phyloP scores from a whole-genome alignment of 2,797 vertebrate species.

The Tapirus indicus region DNA sequence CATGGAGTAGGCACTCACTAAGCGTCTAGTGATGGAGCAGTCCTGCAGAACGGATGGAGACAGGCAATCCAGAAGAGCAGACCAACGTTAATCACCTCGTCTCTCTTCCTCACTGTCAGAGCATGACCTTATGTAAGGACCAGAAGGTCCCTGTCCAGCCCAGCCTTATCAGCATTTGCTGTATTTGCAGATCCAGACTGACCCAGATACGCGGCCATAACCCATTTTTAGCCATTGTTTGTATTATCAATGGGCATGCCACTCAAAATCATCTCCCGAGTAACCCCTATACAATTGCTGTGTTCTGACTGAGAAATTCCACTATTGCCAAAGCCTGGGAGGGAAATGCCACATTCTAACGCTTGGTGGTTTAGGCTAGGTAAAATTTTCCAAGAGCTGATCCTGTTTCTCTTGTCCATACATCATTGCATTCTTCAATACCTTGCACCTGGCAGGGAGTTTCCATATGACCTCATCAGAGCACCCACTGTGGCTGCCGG shows the following conservation, averaged over 20 bases:
- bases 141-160: neutral
- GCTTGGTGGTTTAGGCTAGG: neutral
- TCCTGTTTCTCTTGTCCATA: neutral
- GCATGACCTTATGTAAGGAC: neutral
- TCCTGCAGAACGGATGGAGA: neutral
- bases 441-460: slow-evolving; percentile 48
- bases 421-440: slow-evolving; percentile 70
- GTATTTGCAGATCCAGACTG: neutral
- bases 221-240: neutral
- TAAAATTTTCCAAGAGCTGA: neutral
- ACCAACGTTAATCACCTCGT: neutral
- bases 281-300: neutral
- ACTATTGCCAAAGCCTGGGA: neutral
- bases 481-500: slow-evolving; percentile 62
- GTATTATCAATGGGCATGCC: neutral
- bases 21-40: neutral
- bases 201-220: neutral
- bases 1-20: neutral
- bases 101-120: neutral
- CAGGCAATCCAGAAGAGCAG: neutral
- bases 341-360: neutral
- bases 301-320: neutral
- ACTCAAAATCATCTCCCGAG: neutral
- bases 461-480: slow-evolving; percentile 76
- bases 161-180: neutral